Evolutionary conservation across 2,888 invertebrate genomes (phyloP), one percentile per base, ranked within the genome.

Genomic region (Lysandra coridon): DNA sequence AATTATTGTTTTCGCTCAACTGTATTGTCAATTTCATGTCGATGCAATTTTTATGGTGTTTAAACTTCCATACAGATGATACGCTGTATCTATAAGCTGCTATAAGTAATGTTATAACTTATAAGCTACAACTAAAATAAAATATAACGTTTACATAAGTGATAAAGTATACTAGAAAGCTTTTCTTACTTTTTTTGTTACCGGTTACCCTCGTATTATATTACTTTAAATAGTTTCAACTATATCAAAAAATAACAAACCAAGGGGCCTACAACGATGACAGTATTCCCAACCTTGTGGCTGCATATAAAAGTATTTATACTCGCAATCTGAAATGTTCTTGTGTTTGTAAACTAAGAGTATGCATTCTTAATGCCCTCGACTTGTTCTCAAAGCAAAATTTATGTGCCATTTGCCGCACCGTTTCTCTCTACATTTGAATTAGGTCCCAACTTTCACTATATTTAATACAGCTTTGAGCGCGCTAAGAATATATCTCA

Each of bases 391-490:
- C 86, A 87, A 89, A 88, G 88, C 84, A 87, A 88, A 90, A 92
- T 92, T 91, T 92, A 91, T 92, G 90, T 86, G 88, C 89, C 90
- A 90, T 91, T 92, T 90, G 89, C 89, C 85, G 86, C 86, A 83
- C 87, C 88, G 87, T 88, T 85, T 85, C 86, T 88, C 86, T 88
- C 86, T 86, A 84, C 86, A 86, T 84, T 86, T 86, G 88, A 88
- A 88, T 88, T 88, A 88, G 86, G 87, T 86, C 85, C 85, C 83
- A 86, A 87, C 85, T 88, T 88, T 84, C 84, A 86, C 86, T 87
- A 79, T 80, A 80, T 80, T 79, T 79, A 79, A 74, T 79, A 79
- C 74, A 79, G 76, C 76, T 53, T 76, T 76, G 76, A 30, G 76
- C 86, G 86, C 86, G 84, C 86, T 85, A 85, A 85, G 86, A 87